Evolutionary conservation across 92 coral and sea anemone species (phyloP), one percentile per base, ranked within the genome.

Genomic region (Blastomussa wellsi): DNA sequence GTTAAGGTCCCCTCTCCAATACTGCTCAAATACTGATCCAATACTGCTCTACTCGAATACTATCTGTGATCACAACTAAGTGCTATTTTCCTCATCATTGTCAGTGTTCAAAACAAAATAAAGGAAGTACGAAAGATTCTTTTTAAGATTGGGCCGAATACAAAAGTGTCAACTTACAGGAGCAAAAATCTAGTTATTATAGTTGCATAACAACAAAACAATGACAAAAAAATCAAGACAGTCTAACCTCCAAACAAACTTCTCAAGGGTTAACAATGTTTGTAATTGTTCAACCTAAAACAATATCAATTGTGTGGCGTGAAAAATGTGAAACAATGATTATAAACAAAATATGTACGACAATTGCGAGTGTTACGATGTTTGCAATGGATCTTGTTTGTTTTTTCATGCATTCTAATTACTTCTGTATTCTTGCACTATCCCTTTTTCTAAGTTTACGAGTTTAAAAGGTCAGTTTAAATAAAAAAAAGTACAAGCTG

Each of bases 211-310:
- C 55, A 44, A 70, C 31, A 79, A 64, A 66, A 26, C 62, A 28
- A 83, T 15, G 24, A n/a, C n/a, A 35, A 11, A 60, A 53, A 78
- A 57, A 62, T 83, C 3, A 26, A 41, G 87, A 74, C 87, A 83
- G 74, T 83, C 87, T 83, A 81, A 83, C 87, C 87, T 83, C 72
- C 81, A 74, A 59, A 83, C 33, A 74, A 74, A 83, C 81, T 11
- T 64, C 79, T 74, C 87, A 59, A 73, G 73, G 64, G 71, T 57
- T 39, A 59, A 60, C 81, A 83, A 72, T 72, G 75, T 83, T 81
- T 83, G 47, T 59, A 59, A n/a, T n/a, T 44, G 60, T 55, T 83
- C 80, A 83, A 74, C 87, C 87, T 83, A 83, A 83, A 83, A 83
- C 80, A 73, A 81, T 19, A 81, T 69, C 55, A 62, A 79, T 29